These are phyloP conservation scores for Camptogramma bilineatum DNA, from an alignment of 2,888 invertebrate genomes.

Conservation along the genomic window DNA sequence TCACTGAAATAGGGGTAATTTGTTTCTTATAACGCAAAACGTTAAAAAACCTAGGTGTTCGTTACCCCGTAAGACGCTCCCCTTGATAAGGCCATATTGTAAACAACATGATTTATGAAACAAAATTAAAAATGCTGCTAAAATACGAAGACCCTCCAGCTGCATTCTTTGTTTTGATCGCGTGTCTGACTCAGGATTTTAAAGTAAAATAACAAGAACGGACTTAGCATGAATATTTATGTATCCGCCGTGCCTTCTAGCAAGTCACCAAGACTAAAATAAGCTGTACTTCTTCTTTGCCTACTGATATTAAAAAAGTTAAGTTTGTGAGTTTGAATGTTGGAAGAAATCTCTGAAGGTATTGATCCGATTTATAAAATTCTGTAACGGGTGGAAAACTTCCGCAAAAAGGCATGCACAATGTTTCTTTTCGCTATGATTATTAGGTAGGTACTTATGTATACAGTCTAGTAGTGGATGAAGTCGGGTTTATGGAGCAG, in stretches of 20 bases:
- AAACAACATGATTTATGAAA: constrained; percentile 23
- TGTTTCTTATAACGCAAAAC: constrained; percentile 11
- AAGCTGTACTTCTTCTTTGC: not conserved
- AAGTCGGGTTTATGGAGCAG: too few species aligned
- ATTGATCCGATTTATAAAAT: too few species aligned
- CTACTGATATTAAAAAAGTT: too few species aligned
- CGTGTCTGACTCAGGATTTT: constrained; percentile 4
- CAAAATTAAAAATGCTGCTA: constrained; percentile 11
- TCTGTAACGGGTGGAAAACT: too few species aligned
- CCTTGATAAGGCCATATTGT: constrained; percentile 6
- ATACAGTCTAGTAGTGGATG: too few species aligned
- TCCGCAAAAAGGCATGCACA: too few species aligned
- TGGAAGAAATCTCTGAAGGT: too few species aligned
- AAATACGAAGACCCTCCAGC: not conserved
- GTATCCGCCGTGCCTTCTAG: too few species aligned
- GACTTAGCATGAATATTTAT: not conserved
- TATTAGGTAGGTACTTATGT: too few species aligned
- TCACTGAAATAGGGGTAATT: constrained; percentile 16
- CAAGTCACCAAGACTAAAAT: not conserved
- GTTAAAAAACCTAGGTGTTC: constrained; percentile 12
- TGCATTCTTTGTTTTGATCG: constrained; percentile 7
- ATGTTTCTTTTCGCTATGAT: too few species aligned
- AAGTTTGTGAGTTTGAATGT: too few species aligned
- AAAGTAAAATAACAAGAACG: not conserved
- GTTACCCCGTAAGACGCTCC: constrained; percentile 8